Base-by-base conservation (phyloP, 2,888 invertebrate genomes). In the Lucinisca nassula region DNA sequence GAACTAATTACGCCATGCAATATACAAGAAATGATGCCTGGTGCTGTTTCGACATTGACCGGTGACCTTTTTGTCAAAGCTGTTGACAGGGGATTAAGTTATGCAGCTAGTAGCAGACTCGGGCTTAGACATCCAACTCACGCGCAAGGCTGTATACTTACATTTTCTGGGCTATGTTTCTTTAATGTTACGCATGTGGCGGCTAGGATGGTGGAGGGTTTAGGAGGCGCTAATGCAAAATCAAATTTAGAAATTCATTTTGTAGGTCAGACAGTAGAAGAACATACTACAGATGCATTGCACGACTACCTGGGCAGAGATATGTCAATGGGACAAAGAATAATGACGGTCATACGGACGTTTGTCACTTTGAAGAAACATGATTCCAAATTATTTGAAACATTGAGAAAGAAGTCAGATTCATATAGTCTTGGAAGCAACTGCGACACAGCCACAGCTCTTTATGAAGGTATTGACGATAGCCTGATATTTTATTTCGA, bases 21-120 rank as follows among this genome's bases (percentile, higher is more conserved):
- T 24, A 55, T 73, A 17, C 51, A 58, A n/a, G 80, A 80, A 79
- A 79, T 79, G 79, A 40, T 79, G 30, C 79, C 79, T 3, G 79
- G 70, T 3, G 67, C 70, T 30, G 27, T 61, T 0, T 30, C 79
- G 24, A 55, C 79, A 24, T 70, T 79, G 24, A 79, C 79, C 10
- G 38, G 21, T 3, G 17, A 40, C 17, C n/a, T 45, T 30, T 79
- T 79, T 37, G n/a, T 45, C 45, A 45, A 17, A 17, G 45, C 10
- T 8, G 45, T 45, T 45, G 45, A 45, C 45, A 45, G 8, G 17
- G 45, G 10, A 45, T 45, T 8, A 12, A 45, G 17, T 17, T 45
- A 45, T 45, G 8, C 45, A 12, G 17, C 10, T 45, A 12, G 45
- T 45, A 45, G 45, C 45, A 45, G 45, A 45, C 8, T 45, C 17